Evolutionary conservation across 2,113 vertebrate species (phyloP).

Genomic region (Catharus bicknelli): DNA sequence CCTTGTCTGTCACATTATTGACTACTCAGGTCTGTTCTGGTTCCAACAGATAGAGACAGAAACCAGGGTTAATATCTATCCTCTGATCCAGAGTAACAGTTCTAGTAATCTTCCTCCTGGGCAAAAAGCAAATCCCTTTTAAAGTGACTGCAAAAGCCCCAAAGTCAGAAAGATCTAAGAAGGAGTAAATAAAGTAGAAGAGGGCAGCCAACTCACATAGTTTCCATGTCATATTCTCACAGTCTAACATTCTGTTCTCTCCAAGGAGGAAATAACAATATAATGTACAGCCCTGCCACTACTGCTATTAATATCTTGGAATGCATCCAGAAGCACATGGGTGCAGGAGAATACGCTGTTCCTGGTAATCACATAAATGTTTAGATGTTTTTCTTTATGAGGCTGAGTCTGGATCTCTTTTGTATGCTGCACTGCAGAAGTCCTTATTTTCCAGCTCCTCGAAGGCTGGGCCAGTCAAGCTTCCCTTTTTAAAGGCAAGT

Average conservation of each 20-base stretch:
- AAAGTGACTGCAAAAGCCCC: slow-evolving; percentile 26
- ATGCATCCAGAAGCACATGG: slow-evolving; percentile 56
- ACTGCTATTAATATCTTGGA: slow-evolving; percentile 75
- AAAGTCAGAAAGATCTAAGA: slow-evolving; percentile 58
- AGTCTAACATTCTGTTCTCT: slow-evolving; percentile 73
- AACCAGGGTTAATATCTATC: neutral
- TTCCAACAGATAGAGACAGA: neutral
- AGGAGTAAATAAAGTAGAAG: slow-evolving; percentile 56
- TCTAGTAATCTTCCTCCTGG: neutral
- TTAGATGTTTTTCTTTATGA: slow-evolving; percentile 41
- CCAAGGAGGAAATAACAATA: slow-evolving; percentile 71
- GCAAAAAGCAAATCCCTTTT: slow-evolving; percentile 30
- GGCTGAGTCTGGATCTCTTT: slow-evolving; percentile 16
- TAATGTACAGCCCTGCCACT: slow-evolving; percentile 68
- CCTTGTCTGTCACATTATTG: neutral
- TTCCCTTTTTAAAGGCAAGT: slow-evolving; percentile 29
- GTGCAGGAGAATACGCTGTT: slow-evolving; percentile 60
- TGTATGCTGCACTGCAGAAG: neutral
- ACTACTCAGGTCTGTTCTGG: neutral
- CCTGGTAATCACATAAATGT: slow-evolving; percentile 41
- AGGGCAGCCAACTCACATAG: slow-evolving; percentile 56
- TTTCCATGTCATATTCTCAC: slow-evolving; percentile 72
- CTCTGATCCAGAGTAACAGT: neutral
- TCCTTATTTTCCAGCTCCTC: slow-evolving; percentile 58
- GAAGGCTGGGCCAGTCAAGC: neutral